Base-by-base conservation (phyloP, 2,888 invertebrate species). In the Microplitis deprimator region DNA sequence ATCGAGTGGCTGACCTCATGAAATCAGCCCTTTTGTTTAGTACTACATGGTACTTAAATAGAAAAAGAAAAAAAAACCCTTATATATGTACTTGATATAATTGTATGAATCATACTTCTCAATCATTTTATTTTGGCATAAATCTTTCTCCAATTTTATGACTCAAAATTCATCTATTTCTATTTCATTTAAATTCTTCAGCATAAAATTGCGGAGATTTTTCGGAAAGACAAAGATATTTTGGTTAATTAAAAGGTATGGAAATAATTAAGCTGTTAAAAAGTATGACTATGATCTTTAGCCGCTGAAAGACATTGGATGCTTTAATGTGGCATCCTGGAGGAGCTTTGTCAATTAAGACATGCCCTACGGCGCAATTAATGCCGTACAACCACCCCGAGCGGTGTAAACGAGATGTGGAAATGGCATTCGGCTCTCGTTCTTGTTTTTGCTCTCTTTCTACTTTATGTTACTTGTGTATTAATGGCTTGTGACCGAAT, bases 281-380 rank as follows among this genome's bases (percentile, higher is more conserved):
- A 50, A 41, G 68, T 68, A 68, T 40, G 40, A 68, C 41, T 39
- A 81, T 83, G 81, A 84, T 78, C 81, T 50, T 50, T 50, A 50
- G 50, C 50, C 50, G 50, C 50, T 50, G 50, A 50, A 50, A 50
- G 50, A 50, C 50, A 50, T 50, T 8, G 50, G 82, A 83, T 82
- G 84, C 85, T 85, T 86, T 87, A 86, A 87, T 85, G 86, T 82
- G 77, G 78, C 69, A 50, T 17, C 69, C 70, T 40, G 50, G 17
- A 40, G 50, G 79, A 84, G 84, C 85, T 85, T 87, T 87, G 87
- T 87, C 87, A 88, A 87, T 87, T 87, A 87, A 86, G 83, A 83
- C 84, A 83, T 50, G 50, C 50, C 50, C 62, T 62, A 62, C 62
- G 83, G 83, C 82, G 85, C 85, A 87, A 87, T 87, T 87, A 87